Evolutionary conservation across 2,797 vertebrate species (phyloP), one percentile per base, ranked within the genome.

Genomic region (Myotis vivesi): DNA sequence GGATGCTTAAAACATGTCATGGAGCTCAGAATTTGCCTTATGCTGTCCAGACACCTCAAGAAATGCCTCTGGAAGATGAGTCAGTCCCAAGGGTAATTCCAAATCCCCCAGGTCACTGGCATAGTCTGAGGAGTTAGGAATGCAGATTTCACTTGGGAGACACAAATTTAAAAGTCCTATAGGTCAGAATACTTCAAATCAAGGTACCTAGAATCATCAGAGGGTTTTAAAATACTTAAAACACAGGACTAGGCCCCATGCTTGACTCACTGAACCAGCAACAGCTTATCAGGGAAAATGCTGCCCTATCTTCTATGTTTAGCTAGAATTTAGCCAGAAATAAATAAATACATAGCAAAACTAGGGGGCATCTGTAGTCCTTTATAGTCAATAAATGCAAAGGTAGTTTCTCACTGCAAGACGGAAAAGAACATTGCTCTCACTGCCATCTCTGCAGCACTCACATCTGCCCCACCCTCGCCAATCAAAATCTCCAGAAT

Each of bases 311-410:
- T 89, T 8, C 22, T 41, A 23, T 28, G 38, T 6, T 6, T 3
- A 12, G 28, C 41, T 86, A 33, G 33, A 69, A 30, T 22, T 38
- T 59, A 41, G 36, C 46, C 22, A 33, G 23, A 73, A 49, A 81
- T 71, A 53, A 53, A 30, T 49, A 33, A 66, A 41, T 77, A 28
- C 6, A 64, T 7, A 68, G 53, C 11, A 72, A 91, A 77, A 57
- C 0, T 6, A 41, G 28, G 15, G 2, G 4, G 8, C n/a, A 10
- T 4, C 36, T 6, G 0, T 28, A 5, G 20, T 49, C n/a, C 36
- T 75, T 49, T 19, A 7, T 0, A 12, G 64, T 0, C 6, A 25
- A 1, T 30, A 55, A 9, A 15, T 13, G 28, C 20, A 75, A 87
- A 72, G 20, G 8, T 17, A 10, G 4, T 20, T 28, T 22, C 20